Conservation (phyloP, 2,113 vertebrate genomes). For the Tichodroma muraria region DNA sequence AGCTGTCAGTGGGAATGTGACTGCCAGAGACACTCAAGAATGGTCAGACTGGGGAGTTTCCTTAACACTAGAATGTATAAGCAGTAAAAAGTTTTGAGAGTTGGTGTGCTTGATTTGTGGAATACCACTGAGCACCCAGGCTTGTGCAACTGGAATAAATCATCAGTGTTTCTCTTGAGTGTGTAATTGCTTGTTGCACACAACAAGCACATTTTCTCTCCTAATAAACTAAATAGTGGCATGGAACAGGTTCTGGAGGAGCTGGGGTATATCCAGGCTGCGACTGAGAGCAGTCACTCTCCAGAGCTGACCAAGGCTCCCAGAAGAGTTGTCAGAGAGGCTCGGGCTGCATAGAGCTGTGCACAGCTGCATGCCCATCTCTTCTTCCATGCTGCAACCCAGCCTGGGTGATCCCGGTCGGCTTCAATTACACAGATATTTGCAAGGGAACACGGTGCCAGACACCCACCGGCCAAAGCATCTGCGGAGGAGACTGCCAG, state of each 20-base stretch:
- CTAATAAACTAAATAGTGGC: background rate
- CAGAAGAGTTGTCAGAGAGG: background rate
- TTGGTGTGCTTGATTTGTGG: background rate
- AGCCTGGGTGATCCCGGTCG: fast-evolving
- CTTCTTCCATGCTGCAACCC: background rate
- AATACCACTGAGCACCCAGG: background rate
- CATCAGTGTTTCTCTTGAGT: background rate
- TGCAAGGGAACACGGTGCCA: background rate
- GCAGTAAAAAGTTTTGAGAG: background rate
- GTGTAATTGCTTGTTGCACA: background rate
- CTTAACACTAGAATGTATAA: background rate
- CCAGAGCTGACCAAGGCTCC: fast-evolving
- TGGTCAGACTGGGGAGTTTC: background rate
- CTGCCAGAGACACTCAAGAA: background rate
- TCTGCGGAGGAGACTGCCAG: background rate
- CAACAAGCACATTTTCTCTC: background rate
- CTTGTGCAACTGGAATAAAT: background rate
- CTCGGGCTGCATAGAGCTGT: fast-evolving
- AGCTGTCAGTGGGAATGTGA: background rate
- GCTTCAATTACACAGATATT: background rate
- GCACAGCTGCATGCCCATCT: fast-evolving
- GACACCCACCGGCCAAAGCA: background rate
- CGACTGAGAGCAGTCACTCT: background rate
- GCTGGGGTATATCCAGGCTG: too few species aligned
- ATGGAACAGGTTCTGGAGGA: background rate